Percentiles rank a stretch among this genome's conserved stretches.
Evolutionary conservation across 2,113 vertebrate species (phyloP).

Genomic region (Macaca mulatta): DNA sequence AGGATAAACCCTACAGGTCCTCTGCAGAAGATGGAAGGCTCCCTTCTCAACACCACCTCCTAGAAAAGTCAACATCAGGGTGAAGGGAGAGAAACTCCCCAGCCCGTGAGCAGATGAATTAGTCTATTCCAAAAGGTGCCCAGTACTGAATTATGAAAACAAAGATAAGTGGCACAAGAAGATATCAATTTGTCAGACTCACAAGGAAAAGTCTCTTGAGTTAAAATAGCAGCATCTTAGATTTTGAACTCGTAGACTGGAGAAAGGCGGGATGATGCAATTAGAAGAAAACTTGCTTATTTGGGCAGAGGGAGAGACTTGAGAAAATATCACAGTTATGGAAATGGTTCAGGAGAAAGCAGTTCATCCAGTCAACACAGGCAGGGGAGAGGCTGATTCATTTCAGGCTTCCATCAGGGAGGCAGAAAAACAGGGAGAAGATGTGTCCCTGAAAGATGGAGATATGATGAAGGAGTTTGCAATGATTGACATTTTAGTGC

Average conservation of each 20-base stretch:
- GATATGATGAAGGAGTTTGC: not conserved
- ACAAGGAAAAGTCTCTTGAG: not conserved
- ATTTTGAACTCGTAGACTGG: not conserved
- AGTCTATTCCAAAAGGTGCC: not conserved
- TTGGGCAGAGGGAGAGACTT: not conserved
- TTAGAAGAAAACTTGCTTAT: not conserved
- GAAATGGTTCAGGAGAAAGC: not conserved
- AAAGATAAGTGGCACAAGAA: not conserved
- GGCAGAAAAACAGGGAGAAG: not conserved
- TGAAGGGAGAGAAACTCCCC: not conserved
- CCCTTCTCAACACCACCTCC: not conserved
- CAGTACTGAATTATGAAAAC: not conserved
- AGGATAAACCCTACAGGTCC: accelerated
- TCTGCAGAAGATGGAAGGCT: not conserved
- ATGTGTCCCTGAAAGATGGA: not conserved
- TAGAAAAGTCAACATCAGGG: not conserved
- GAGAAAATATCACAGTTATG: not conserved
- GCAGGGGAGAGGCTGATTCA: not conserved
- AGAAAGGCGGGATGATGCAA: not conserved
- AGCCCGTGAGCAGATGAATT: not conserved
- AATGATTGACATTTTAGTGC: not conserved
- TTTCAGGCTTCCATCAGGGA: not conserved
- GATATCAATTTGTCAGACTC: not conserved
- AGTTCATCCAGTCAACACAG: not conserved
- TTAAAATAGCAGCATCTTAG: not conserved